phyloP scores from a whole-genome alignment of 2,797 vertebrate genomes.

The Meriones psammophilus region DNA sequence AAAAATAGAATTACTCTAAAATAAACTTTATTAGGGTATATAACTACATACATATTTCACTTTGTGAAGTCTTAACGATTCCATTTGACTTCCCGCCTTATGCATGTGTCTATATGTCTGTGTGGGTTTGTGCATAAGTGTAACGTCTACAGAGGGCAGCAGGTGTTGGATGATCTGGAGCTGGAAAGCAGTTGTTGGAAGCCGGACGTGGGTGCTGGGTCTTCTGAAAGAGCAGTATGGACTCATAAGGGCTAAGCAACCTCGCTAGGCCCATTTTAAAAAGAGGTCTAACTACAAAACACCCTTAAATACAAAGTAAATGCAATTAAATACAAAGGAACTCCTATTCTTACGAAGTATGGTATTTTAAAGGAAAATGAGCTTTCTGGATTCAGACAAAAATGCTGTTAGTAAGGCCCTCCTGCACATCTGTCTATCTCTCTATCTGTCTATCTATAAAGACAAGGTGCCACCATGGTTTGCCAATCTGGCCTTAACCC shows the following conservation, averaged over 20 bases:
- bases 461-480: too few species aligned
- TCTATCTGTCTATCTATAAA: neutral
- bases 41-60: neutral
- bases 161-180: neutral
- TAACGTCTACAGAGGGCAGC: neutral
- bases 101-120: neutral
- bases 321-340: neutral
- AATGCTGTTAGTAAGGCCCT: neutral
- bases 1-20: conserved; percentile 12
- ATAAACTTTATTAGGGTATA: neutral
- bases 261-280: neutral
- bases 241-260: neutral
- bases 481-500: neutral
- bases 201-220: neutral
- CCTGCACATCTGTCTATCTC: neutral
- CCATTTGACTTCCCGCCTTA: neutral
- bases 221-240: neutral
- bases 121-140: neutral
- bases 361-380: conserved; percentile 29
- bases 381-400: neutral
- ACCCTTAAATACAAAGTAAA: conserved; percentile 27
- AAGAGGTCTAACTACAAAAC: neutral
- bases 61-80: neutral
- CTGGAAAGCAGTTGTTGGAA: neutral
- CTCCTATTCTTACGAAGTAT: neutral